A percentile compares a stretch with the other conserved stretches of the same genome.
These are phyloP conservation scores for Aleiodes alternator DNA, from an alignment of 2,888 invertebrate species.

Conservation along the genomic window DNA sequence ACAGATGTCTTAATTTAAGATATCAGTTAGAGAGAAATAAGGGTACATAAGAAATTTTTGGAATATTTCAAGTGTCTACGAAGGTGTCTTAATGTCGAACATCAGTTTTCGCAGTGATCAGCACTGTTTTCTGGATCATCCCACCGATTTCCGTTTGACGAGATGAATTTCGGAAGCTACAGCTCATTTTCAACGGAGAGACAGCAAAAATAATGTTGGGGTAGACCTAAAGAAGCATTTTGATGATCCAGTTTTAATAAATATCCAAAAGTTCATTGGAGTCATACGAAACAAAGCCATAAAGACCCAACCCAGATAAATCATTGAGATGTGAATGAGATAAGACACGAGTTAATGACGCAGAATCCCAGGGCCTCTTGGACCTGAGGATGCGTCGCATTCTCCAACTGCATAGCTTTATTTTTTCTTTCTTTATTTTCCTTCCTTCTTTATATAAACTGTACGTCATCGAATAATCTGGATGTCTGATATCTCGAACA, in stretches of 20 bases:
- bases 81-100: too few relatives aligned
- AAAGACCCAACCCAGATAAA: slow-evolving; percentile 36
- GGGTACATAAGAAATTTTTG: too few relatives aligned
- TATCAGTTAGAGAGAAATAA: too few relatives aligned
- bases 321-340: slow-evolving; percentile 42
- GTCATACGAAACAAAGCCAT: slow-evolving; percentile 37
- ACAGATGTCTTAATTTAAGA: too few relatives aligned
- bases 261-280: neutral
- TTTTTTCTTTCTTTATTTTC: slow-evolving; percentile 22
- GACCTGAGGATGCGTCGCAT: slow-evolving; percentile 44
- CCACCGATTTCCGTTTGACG: too few relatives aligned
- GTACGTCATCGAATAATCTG: slow-evolving; percentile 51
- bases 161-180: too few relatives aligned
- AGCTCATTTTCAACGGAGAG: too few relatives aligned
- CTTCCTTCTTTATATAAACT: slow-evolving; percentile 20
- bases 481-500: slow-evolving; percentile 51
- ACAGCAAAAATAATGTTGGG: too few relatives aligned
- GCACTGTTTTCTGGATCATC: too few relatives aligned
- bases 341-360: slow-evolving; percentile 47
- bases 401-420: slow-evolving; percentile 24
- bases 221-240: too few relatives aligned
- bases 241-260: neutral
- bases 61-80: too few relatives aligned
- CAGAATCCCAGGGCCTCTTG: slow-evolving; percentile 42
- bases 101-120: too few relatives aligned